Conservation (phyloP, 2,797 vertebrate genomes). For the Nannoperca australis region DNA sequence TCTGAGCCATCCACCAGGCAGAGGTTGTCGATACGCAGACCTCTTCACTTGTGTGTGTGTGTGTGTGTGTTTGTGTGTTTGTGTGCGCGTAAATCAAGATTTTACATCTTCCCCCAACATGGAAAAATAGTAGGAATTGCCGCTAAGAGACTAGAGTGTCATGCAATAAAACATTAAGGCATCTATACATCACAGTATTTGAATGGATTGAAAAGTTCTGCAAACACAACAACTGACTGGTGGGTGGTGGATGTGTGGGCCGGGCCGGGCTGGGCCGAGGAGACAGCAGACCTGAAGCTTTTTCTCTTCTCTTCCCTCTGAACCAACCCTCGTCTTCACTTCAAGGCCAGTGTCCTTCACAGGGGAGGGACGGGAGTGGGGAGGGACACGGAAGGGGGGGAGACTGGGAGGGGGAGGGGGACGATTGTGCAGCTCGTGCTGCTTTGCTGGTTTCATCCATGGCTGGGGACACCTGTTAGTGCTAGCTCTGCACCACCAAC, state of each 20-base stretch:
- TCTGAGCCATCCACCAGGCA: constrained; percentile 86
- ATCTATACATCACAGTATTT: constrained; percentile 99
- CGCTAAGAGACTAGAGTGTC: constrained; percentile 91
- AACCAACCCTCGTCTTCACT: constrained; percentile 84
- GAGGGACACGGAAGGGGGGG: constrained; percentile 14
- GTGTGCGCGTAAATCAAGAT: constrained; percentile 57
- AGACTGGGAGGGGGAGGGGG: constrained; percentile 14
- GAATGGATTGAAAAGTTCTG: constrained; percentile 92
- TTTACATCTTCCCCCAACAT: constrained; percentile 70
- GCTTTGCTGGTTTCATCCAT: constrained; percentile 92
- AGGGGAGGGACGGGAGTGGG: constrained; percentile 31
- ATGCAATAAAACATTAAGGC: constrained; percentile 99
- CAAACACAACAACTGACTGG: constrained; percentile 96
- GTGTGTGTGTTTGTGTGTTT: constrained; percentile 25
- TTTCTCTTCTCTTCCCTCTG: constrained; percentile 58
- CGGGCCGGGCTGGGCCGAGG: constrained; percentile 28
- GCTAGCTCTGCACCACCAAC: constrained; percentile 62
- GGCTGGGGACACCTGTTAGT: constrained; percentile 75
- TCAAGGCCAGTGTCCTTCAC: constrained; percentile 80
- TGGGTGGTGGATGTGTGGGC: constrained; percentile 84
- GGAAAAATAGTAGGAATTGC: constrained; percentile 80
- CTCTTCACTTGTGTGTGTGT: constrained; percentile 59
- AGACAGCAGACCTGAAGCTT: constrained; percentile 85
- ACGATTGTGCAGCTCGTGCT: constrained; percentile 82
- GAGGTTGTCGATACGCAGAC: constrained; percentile 88